phyloP scores from a whole-genome alignment of 2,113 vertebrate species.

The Callipepla squamata region DNA sequence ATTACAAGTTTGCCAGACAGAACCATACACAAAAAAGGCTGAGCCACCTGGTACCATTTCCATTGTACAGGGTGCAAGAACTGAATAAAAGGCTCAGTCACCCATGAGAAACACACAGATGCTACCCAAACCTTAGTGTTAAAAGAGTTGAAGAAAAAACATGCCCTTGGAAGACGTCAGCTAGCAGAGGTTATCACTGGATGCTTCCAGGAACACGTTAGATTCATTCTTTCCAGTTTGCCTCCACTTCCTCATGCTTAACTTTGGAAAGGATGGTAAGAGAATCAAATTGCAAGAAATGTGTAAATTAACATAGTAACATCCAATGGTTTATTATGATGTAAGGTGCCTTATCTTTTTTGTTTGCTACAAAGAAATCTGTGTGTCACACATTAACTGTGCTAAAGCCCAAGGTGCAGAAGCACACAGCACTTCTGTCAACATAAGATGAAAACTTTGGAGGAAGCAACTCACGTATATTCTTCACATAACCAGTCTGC shows the following conservation, averaged over 20 bases:
- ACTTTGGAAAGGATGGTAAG: neutral
- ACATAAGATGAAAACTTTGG: neutral
- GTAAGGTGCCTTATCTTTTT: neutral
- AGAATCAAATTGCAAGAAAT: neutral
- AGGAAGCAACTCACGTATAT: neutral
- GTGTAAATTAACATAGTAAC: neutral
- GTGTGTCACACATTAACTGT: fast-evolving
- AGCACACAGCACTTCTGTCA: neutral
- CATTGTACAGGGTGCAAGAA: neutral
- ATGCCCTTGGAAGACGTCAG: neutral
- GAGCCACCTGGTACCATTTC: neutral
- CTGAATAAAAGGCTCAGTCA: neutral
- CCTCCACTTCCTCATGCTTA: neutral
- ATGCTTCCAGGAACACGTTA: neutral
- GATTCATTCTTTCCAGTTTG: neutral
- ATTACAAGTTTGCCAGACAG: neutral
- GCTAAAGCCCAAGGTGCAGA: neutral
- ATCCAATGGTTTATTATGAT: neutral
- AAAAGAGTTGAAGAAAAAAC: neutral
- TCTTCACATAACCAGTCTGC: neutral
- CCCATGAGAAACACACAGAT: neutral
- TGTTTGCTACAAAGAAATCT: neutral
- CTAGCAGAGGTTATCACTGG: neutral
- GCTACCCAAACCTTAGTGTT: neutral
- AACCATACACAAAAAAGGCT: neutral